Conservation (phyloP, 2,888 invertebrate species). For the Synergus laeviventris region DNA sequence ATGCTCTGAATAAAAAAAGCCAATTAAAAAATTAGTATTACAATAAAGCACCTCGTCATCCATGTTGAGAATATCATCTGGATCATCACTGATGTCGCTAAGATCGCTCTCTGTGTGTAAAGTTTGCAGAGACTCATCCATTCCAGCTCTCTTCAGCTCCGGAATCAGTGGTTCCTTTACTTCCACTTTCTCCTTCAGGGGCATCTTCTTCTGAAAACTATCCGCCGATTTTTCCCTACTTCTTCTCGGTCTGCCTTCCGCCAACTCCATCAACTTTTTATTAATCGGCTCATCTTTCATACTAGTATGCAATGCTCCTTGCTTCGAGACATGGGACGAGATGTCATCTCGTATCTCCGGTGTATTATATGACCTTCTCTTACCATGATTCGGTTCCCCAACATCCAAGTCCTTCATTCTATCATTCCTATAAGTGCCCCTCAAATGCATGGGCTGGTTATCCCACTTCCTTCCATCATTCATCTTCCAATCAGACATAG, state of each 20-base stretch:
- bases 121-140: conserved; percentile 76
- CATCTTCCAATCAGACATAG: conserved; percentile 72
- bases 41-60: conserved; percentile 78
- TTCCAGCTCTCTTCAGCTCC: conserved; percentile 65
- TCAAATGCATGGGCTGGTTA: conserved; percentile 67
- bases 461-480: conserved; percentile 73
- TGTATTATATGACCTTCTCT: conserved; percentile 67
- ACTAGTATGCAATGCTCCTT: conserved; percentile 70
- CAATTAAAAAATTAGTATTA: background rate
- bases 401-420: conserved; percentile 71
- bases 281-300: conserved; percentile 75
- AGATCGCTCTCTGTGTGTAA: conserved; percentile 83
- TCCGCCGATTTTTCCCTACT: conserved; percentile 72
- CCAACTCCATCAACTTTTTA: conserved; percentile 73
- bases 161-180: conserved; percentile 66
- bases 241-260: conserved; percentile 70
- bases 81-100: conserved; percentile 93
- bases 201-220: conserved; percentile 67
- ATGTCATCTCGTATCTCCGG: conserved; percentile 70
- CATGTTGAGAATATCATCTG: conserved; percentile 90
- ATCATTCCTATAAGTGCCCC: conserved; percentile 71
- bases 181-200: conserved; percentile 70
- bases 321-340: conserved; percentile 66
- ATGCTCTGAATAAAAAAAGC: background rate
- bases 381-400: conserved; percentile 63